Evolutionary conservation across 2,888 invertebrate genomes (phyloP).

Genomic region (Palloptera scutellata): DNA sequence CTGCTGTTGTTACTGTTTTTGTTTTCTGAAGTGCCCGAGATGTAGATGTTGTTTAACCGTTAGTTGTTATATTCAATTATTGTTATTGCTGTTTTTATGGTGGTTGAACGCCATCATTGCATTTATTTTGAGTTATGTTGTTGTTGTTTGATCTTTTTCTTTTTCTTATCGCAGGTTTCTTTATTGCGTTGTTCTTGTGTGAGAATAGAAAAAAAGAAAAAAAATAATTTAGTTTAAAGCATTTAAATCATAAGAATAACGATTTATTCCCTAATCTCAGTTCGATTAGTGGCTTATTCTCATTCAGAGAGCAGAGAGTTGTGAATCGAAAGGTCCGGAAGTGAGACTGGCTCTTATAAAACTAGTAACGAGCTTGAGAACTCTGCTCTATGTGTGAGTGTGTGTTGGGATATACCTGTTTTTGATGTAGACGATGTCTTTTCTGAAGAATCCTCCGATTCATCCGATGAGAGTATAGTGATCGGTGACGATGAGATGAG

Average conservation of each 20-base stretch:
- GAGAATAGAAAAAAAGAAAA: not conserved
- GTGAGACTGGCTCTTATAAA: too few species aligned
- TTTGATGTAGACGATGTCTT: slow-evolving; percentile 41
- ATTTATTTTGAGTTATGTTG: slow-evolving; percentile 14
- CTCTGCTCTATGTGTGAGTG: too few species aligned
- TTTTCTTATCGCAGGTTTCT: slow-evolving; percentile 31
- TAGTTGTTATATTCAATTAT: slow-evolving; percentile 1
- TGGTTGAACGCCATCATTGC: not conserved
- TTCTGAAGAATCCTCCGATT: slow-evolving; percentile 58
- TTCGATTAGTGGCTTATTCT: too few species aligned
- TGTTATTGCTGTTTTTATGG: slow-evolving; percentile 13
- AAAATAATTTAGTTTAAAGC: slow-evolving; percentile 5
- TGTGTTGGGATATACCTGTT: slow-evolving; percentile 18
- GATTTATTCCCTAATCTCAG: too few species aligned
- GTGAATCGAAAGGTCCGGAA: too few species aligned
- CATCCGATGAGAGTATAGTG: slow-evolving; percentile 50
- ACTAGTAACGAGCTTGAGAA: too few species aligned
- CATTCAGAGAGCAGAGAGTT: too few species aligned
- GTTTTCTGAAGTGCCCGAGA: slow-evolving; percentile 36
- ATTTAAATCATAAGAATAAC: too few species aligned
- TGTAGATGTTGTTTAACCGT: slow-evolving; percentile 36
- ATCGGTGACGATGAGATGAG: slow-evolving; percentile 52
- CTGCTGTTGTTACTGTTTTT: slow-evolving; percentile 25
- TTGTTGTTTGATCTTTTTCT: slow-evolving; percentile 26
- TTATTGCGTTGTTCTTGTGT: slow-evolving; percentile 32